Conservation (phyloP, 2,888 invertebrate species). For the Drosophila mercatorum region DNA sequence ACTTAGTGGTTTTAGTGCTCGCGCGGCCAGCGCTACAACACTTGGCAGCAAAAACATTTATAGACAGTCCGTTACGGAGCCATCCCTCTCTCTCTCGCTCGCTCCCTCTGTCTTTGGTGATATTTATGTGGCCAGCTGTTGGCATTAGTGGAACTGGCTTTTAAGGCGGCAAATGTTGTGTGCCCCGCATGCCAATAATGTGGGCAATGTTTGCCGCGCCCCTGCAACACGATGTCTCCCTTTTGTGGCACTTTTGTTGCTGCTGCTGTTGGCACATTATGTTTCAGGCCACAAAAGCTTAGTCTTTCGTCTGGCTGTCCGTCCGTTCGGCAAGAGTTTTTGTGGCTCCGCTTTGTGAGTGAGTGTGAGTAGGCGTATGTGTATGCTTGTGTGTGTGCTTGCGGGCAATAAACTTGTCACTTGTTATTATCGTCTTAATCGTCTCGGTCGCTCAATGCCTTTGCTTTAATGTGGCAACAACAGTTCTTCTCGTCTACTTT, state of each 20-base stretch:
- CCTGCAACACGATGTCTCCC: background rate
- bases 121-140: slow-evolving; percentile 80
- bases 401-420: slow-evolving; percentile 81
- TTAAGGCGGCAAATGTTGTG: slow-evolving; percentile 66
- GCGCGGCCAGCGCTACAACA: slow-evolving; percentile 48
- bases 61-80: slow-evolving; percentile 35
- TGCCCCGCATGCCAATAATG: slow-evolving; percentile 68
- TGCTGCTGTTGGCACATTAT: slow-evolving; percentile 65
- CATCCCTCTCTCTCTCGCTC: background rate
- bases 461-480: slow-evolving; percentile 61
- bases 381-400: slow-evolving; percentile 48
- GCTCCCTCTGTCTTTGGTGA: slow-evolving; percentile 36
- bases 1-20: slow-evolving; percentile 76
- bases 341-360: slow-evolving; percentile 54
- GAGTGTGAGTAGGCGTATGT: slow-evolving; percentile 22
- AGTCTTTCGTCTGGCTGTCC: slow-evolving; percentile 60
- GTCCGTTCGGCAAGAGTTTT: slow-evolving; percentile 62
- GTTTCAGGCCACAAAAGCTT: slow-evolving; percentile 77
- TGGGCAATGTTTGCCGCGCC: slow-evolving; percentile 35
- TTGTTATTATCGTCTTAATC: slow-evolving; percentile 82
- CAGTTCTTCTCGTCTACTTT: background rate
- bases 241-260: slow-evolving; percentile 47
- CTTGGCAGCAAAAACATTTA: slow-evolving; percentile 67
- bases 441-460: slow-evolving; percentile 58
- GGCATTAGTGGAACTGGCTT: slow-evolving; percentile 79